phyloP scores from a whole-genome alignment of 2,888 invertebrate genomes.

The Himalopsyche tibetana region DNA sequence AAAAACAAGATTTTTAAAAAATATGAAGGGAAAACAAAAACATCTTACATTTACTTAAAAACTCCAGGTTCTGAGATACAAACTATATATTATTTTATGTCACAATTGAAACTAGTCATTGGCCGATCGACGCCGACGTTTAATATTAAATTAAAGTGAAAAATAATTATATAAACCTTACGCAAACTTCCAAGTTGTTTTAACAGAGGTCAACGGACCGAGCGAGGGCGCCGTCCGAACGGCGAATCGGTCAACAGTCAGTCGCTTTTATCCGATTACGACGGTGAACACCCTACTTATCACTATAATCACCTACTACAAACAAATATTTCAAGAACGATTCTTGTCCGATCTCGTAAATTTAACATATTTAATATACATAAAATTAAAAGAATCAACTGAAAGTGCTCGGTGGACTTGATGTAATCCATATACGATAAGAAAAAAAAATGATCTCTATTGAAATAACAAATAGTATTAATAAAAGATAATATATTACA shows the following conservation, averaged over 20 bases:
- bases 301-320: conserved; percentile 34
- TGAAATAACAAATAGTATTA: not conserved
- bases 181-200: conserved; percentile 27
- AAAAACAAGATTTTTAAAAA: conserved; percentile 46
- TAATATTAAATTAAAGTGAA: conserved; percentile 41
- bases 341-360: conserved; percentile 18
- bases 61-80: conserved; percentile 39
- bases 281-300: conserved; percentile 11
- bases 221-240: not conserved
- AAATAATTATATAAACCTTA: conserved; percentile 41
- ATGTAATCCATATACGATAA: not conserved
- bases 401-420: not conserved
- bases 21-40: conserved; percentile 42
- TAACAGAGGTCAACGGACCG: conserved; percentile 25
- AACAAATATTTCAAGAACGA: conserved; percentile 33
- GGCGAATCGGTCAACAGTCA: not conserved
- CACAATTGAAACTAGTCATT: conserved; percentile 44
- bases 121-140: not conserved
- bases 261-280: conserved; percentile 14
- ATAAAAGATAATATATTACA: not conserved
- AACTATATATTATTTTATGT: conserved; percentile 39
- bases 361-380: conserved; percentile 24
- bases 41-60: conserved; percentile 40
- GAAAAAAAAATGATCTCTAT: conserved; percentile 1
- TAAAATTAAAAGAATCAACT: conserved; percentile 36